These are phyloP conservation scores for Cheiracanthium punctorium DNA, from an alignment of 2,888 invertebrate genomes.

Conservation along the genomic window DNA sequence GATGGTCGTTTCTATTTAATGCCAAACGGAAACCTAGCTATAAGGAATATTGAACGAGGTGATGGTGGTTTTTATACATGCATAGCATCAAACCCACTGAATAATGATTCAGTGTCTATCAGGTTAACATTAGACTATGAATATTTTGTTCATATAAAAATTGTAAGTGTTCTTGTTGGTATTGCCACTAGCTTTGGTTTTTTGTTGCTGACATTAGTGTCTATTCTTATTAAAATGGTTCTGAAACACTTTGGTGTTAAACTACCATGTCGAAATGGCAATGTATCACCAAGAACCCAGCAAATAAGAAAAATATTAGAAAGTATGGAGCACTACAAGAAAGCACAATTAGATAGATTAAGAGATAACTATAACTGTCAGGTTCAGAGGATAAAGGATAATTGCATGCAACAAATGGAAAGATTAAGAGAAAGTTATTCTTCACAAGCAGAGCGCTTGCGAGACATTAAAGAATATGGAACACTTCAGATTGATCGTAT, in stretches of 20 bases:
- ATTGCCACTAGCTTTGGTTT: constrained; percentile 87
- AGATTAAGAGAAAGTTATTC: constrained; percentile 95
- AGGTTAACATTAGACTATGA: constrained; percentile 89
- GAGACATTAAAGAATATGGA: constrained; percentile 93
- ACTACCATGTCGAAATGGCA: constrained; percentile 82
- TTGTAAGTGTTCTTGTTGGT: constrained; percentile 89
- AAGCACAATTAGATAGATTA: constrained; percentile 89
- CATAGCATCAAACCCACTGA: constrained; percentile 88
- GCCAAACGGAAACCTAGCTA: constrained; percentile 59
- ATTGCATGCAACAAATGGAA: constrained; percentile 94
- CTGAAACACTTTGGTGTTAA: constrained; percentile 71
- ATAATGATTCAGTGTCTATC: constrained; percentile 86
- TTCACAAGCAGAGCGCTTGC: constrained; percentile 88
- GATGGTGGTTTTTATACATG: constrained; percentile 82
- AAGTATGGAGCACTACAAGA: constrained; percentile 92
- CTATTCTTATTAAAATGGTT: constrained; percentile 83
- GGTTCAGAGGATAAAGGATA: constrained; percentile 93
- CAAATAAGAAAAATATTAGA: constrained; percentile 92
- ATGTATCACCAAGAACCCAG: constrained; percentile 84
- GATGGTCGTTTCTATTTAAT: constrained; percentile 60
- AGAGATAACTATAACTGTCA: constrained; percentile 94
- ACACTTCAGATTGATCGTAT: constrained; percentile 86
- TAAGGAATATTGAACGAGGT: constrained; percentile 54
- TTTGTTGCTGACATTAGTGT: constrained; percentile 85
- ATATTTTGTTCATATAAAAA: constrained; percentile 88